Evolutionary conservation across 2,888 invertebrate species (phyloP), one percentile per base, ranked within the genome.

Genomic region (Sceliomorpha sp.): DNA sequence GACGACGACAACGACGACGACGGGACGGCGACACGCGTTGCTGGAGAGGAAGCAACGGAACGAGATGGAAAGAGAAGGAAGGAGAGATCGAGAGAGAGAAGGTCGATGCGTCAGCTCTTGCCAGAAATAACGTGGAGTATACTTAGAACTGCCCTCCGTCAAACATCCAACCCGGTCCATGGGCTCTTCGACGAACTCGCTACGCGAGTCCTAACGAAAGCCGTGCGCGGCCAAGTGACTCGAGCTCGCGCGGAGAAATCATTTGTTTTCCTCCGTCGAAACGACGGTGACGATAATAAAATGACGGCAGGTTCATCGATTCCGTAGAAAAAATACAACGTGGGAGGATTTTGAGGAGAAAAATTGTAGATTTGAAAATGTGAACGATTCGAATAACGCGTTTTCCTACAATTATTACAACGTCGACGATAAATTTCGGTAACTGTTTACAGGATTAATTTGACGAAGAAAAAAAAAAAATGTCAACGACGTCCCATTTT

Each of bases 81-180:
- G 66, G 50, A 50, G 51, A 48, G 56, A 62, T 37, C 42, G 36
- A 66, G 50, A 50, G 51, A 48, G 56, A 62, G 42, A 47, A 51
- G 63, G 40, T 17, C 47, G 62, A 40, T 60, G 64, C 53, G 62
- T 87, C 86, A 86, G 88, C 88, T 87, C 83, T 80, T 77, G 86
- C 83, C 85, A 86, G 84, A 88, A 88, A 88, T 88, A 88, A 87
- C 86, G 78, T 73, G 82, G 85, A 72, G 82, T 86, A 86, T 85
- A 87, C 87, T 87, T 87, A 87, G 87, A 20, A 87, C 85, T 82
- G 80, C 80, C 83, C 85, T 83, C 82, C 82, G 78, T 81, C 77
- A 83, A 67, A 69, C 64, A 31, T 63, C 62, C 51, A 58, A 70
- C 64, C 66, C 58, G 63, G 67, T 69, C 72, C 60, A 72, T 67